Evolutionary conservation across 2,797 vertebrate species (phyloP).

Genomic region (Hozukius guyotensis): DNA sequence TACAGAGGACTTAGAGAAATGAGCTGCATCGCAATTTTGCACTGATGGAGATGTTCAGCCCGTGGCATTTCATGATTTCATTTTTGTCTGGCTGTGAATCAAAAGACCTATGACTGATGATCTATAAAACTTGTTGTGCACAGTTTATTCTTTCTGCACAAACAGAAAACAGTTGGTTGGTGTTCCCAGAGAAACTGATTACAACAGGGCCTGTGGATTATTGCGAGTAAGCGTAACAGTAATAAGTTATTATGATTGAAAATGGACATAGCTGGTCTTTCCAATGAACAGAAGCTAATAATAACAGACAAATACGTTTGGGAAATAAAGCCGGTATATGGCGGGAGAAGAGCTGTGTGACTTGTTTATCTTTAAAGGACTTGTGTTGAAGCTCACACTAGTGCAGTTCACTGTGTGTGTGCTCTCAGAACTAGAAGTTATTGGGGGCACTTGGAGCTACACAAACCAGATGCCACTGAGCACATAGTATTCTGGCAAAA

Average conservation of each 20-base stretch:
- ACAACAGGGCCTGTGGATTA: not conserved
- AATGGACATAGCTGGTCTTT: constrained; percentile 3
- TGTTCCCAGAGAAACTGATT: not conserved
- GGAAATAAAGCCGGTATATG: constrained; percentile 29
- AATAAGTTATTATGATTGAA: constrained; percentile 3
- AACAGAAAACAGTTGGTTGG: not conserved
- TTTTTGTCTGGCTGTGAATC: not conserved
- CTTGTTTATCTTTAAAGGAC: constrained; percentile 13
- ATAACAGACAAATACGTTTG: not conserved
- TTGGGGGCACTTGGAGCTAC: not conserved
- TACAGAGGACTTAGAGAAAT: constrained; percentile 14
- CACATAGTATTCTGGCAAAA: not conserved
- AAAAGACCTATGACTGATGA: constrained; percentile 10
- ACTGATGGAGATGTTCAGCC: not conserved
- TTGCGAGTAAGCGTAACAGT: not conserved
- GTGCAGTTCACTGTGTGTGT: not conserved
- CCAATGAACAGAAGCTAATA: not conserved
- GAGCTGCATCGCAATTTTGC: constrained; percentile 12
- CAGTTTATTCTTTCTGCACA: not conserved
- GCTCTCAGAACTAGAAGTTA: not conserved
- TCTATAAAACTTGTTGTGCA: not conserved
- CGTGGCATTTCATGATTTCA: not conserved
- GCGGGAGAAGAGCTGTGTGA: not conserved
- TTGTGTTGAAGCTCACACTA: not conserved
- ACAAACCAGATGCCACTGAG: constrained; percentile 2